phyloP scores from a whole-genome alignment of 2,113 vertebrate genomes.

The Barnardius zonarius region DNA sequence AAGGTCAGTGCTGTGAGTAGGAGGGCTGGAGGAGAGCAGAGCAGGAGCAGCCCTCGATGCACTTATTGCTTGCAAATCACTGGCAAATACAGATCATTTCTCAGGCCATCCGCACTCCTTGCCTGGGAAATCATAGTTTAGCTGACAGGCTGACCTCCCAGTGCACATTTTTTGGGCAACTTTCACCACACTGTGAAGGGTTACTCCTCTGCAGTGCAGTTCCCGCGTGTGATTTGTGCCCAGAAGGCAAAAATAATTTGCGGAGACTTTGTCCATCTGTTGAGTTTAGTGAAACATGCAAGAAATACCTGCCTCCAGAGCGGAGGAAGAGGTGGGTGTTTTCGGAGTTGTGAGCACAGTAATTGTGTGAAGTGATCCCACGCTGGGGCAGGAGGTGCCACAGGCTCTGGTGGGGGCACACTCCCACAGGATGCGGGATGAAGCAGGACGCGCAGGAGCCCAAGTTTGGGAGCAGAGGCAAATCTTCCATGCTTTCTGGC shows the following conservation, averaged over 20 bases:
- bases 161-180: neutral
- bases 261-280: slow-evolving; percentile 1
- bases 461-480: neutral
- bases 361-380: neutral
- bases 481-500: neutral
- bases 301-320: neutral
- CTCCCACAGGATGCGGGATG: neutral
- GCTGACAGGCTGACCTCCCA: neutral
- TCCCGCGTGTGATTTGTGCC: neutral
- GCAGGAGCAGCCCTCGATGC: neutral
- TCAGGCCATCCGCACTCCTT: neutral
- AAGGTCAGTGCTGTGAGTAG: neutral
- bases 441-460: neutral
- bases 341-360: neutral
- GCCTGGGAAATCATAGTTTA: neutral
- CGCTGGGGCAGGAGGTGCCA: accelerated
- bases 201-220: neutral
- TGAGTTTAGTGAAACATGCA: neutral
- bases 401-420: neutral
- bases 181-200: neutral
- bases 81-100: neutral
- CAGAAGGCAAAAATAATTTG: neutral
- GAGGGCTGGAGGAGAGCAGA: neutral
- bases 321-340: neutral
- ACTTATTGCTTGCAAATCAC: neutral